phyloP scores from a whole-genome alignment of 2,888 invertebrate genomes.

The Drosophila tanythrix region DNA sequence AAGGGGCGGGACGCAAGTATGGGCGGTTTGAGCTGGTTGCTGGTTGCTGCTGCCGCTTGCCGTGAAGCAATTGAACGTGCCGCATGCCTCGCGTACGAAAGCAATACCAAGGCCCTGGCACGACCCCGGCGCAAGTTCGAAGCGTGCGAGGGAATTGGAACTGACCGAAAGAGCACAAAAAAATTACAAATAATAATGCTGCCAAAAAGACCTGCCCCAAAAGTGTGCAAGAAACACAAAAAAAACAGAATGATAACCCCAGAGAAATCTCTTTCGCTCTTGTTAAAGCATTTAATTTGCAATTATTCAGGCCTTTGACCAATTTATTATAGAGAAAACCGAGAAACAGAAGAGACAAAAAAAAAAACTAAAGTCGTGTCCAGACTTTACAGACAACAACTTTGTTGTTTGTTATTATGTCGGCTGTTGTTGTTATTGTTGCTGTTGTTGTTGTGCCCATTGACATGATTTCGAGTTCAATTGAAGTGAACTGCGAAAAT shows the following conservation, averaged over 20 bases:
- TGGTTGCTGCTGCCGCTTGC: conserved; percentile 9
- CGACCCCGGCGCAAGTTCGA: conserved; percentile 48
- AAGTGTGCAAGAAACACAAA: conserved; percentile 21
- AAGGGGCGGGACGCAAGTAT: conserved; percentile 8
- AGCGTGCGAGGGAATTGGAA: conserved; percentile 40
- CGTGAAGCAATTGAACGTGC: conserved; percentile 26
- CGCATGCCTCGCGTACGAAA: conserved; percentile 29
- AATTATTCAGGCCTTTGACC: conserved; percentile 81
- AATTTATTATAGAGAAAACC: conserved; percentile 64
- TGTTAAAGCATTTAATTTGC: conserved; percentile 59
- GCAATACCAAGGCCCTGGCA: conserved; percentile 49
- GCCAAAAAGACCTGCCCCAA: conserved; percentile 44
- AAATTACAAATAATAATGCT: conserved; percentile 11
- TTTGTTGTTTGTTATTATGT: conserved; percentile 42
- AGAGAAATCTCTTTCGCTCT: conserved; percentile 34
- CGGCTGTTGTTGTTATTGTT: conserved; percentile 15
- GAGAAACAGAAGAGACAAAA: conserved; percentile 1
- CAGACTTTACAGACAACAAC: conserved; percentile 47
- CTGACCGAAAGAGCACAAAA: conserved; percentile 1
- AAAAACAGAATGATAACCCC: conserved; percentile 12
- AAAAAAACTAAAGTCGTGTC: conserved; percentile 48
- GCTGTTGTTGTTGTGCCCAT: conserved; percentile 44
- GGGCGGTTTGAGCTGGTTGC: conserved; percentile 8
- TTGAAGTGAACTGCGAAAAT: conserved; percentile 72
- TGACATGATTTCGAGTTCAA: conserved; percentile 74